Conservation (phyloP, 2,113 vertebrate species). For the Lophura nycthemera region DNA sequence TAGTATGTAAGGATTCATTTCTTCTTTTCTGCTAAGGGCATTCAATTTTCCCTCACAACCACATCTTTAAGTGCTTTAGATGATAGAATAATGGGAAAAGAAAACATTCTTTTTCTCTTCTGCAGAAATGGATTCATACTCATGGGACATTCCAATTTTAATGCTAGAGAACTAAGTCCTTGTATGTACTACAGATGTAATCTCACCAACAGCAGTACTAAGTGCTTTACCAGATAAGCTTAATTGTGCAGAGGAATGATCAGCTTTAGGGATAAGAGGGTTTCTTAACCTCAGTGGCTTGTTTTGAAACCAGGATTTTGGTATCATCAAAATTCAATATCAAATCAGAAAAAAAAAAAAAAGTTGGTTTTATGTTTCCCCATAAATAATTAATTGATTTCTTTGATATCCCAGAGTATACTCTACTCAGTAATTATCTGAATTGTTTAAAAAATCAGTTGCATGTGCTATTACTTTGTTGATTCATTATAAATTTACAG, state of each 20-base stretch:
- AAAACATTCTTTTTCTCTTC: neutral
- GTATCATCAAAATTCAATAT: neutral
- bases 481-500: neutral
- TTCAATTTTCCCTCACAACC: neutral
- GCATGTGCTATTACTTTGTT: neutral
- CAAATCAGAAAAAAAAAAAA: neutral
- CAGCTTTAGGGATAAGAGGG: neutral
- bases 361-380: neutral
- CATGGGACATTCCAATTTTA: neutral
- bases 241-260: neutral
- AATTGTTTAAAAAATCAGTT: neutral
- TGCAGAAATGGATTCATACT: neutral
- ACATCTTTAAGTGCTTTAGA: neutral
- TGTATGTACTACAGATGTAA: neutral
- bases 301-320: neutral
- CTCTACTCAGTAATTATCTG: neutral
- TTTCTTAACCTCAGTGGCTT: neutral
- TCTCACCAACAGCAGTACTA: accelerated
- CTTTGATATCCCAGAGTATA: neutral
- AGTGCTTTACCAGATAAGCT: neutral
- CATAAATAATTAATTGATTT: neutral
- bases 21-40: neutral
- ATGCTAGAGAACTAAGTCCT: neutral
- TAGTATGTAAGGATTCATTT: neutral
- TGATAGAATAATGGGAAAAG: neutral